These are phyloP conservation scores for Myiopsitta monachus DNA, from an alignment of 2,113 vertebrate species.

Conservation along the genomic window DNA sequence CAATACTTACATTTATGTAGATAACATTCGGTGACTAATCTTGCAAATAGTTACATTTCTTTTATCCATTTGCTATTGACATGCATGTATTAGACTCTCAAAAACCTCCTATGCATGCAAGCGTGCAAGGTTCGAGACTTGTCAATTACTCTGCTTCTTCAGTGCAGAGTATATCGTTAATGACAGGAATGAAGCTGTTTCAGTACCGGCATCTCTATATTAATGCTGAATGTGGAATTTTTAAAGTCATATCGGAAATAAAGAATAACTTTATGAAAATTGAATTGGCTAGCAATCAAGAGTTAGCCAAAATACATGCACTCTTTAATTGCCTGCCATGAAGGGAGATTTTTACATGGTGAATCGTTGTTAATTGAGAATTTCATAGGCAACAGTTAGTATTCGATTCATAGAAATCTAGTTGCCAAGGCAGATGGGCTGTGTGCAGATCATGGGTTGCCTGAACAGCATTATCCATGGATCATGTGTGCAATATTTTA, in stretches of 20 bases:
- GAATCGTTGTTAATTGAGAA: background rate
- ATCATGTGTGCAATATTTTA: slow-evolving; percentile 42
- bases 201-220: background rate
- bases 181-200: background rate
- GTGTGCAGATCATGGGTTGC: background rate
- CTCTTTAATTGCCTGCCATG: background rate
- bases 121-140: background rate
- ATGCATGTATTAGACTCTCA: rapidly evolving
- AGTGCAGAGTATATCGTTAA: background rate
- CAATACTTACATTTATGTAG: background rate
- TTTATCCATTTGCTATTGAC: background rate
- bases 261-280: background rate
- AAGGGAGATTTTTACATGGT: background rate
- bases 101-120: background rate
- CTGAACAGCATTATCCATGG: background rate
- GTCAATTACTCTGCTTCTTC: background rate
- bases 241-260: background rate
- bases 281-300: background rate
- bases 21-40: background rate
- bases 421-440: background rate
- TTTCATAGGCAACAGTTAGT: background rate
- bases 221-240: background rate
- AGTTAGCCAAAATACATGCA: background rate
- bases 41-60: background rate
- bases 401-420: background rate